Conservation (phyloP, 2,888 invertebrate species). For the Drosophila stalkeri region DNA sequence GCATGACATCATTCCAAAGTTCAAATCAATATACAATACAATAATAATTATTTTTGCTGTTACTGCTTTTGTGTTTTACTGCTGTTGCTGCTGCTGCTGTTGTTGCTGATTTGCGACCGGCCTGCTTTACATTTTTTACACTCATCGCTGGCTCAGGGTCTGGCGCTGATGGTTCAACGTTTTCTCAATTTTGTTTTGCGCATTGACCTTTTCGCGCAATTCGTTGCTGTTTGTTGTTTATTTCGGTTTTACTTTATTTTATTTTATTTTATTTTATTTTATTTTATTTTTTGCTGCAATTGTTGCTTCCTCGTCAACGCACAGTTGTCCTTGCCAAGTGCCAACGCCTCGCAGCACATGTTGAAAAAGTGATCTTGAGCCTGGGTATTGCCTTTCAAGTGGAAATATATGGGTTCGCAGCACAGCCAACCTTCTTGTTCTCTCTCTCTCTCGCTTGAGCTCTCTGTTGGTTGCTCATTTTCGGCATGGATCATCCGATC, state of each 20-base stretch:
- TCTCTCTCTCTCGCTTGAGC: neutral
- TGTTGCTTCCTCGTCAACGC: conserved; percentile 47
- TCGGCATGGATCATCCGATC: conserved; percentile 24
- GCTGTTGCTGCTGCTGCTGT: conserved; percentile 14
- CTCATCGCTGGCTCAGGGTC: conserved; percentile 47
- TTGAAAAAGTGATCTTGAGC: conserved; percentile 21
- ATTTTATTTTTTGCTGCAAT: conserved; percentile 1
- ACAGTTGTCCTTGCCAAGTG: conserved; percentile 70
- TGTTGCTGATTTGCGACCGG: conserved; percentile 48
- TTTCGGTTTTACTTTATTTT: conserved; percentile 16
- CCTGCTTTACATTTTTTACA: conserved; percentile 62
- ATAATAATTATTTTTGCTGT: neutral
- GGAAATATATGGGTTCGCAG: neutral
- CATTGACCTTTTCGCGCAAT: conserved; percentile 66
- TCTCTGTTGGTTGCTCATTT: neutral
- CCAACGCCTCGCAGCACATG: conserved; percentile 53
- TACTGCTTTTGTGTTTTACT: conserved; percentile 1
- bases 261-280: neutral
- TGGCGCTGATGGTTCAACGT: conserved; percentile 66
- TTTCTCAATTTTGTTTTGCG: conserved; percentile 59
- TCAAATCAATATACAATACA: conserved; percentile 22
- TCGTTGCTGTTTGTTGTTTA: conserved; percentile 37
- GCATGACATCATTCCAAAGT: conserved; percentile 57
- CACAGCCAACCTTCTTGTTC: neutral
- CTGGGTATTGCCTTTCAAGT: conserved; percentile 20